Evolutionary conservation across 2,888 invertebrate species (phyloP).

Genomic region (Ptycholaimellus sp.): DNA sequence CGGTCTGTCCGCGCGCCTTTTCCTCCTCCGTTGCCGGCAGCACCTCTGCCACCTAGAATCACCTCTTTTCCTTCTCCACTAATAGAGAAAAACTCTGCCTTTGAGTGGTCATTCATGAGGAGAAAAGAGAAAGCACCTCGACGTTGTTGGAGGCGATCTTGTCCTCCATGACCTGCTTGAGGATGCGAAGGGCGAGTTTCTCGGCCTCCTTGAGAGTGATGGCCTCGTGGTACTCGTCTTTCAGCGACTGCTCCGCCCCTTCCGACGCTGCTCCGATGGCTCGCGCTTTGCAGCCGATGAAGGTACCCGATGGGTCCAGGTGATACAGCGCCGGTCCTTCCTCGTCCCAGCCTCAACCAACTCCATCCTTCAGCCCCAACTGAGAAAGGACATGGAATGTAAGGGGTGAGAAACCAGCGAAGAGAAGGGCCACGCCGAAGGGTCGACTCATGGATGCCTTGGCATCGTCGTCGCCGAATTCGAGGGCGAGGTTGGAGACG

Average conservation of each 20-base stretch:
- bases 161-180: constrained; percentile 99
- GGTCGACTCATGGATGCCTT: constrained; percentile 61
- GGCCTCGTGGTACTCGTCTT: constrained; percentile 44
- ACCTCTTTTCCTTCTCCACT: too few species aligned
- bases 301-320: constrained; percentile 56
- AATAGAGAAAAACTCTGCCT: too few species aligned
- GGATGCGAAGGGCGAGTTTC: constrained; percentile 62
- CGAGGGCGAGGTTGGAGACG: constrained; percentile 91
- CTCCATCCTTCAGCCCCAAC: background rate
- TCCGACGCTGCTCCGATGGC: constrained; percentile 98
- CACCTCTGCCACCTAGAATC: too few species aligned
- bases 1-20: too few species aligned
- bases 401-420: constrained; percentile 44
- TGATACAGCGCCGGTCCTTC: background rate
- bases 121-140: constrained; percentile 45
- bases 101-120: too few species aligned
- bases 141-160: constrained; percentile 87
- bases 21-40: too few species aligned
- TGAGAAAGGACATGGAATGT: background rate
- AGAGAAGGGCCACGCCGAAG: constrained; percentile 92
- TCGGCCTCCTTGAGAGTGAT: constrained; percentile 82
- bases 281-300: constrained; percentile 89
- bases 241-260: constrained; percentile 81
- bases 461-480: constrained; percentile 92
- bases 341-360: background rate